phyloP scores from a whole-genome alignment of 1,140 invertebrate species.

The Eueides isabella region DNA sequence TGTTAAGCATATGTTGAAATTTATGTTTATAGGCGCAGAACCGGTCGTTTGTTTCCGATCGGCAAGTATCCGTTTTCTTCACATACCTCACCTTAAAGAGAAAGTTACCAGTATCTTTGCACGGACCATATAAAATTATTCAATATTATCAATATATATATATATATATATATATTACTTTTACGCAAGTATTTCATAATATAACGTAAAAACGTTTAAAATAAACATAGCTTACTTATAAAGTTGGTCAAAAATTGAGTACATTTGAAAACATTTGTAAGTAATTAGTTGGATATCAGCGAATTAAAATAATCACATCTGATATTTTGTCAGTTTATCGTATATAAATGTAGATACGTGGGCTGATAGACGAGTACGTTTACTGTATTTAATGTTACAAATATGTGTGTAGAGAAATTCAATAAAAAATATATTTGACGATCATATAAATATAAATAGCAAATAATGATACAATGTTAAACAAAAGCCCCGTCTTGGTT shows the following conservation, averaged over 20 bases:
- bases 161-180: neutral
- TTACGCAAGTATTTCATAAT: neutral
- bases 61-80: slow-evolving; percentile 19
- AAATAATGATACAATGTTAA: no score
- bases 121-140: neutral
- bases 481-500: no score
- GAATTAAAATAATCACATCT: neutral
- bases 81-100: neutral
- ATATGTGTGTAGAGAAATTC: neutral
- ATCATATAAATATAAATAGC: no score
- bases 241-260: slow-evolving; percentile 1
- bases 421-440: no score
- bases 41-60: slow-evolving; percentile 17
- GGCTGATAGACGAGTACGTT: neutral
- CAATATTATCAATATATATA: neutral
- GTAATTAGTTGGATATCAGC: neutral
- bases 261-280: neutral
- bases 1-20: slow-evolving; percentile 8
- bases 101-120: neutral
- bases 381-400: neutral
- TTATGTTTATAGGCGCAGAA: neutral
- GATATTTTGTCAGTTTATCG: neutral
- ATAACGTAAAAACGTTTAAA: neutral
- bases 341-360: neutral
- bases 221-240: neutral